Percentiles rank a stretch among this genome's conserved stretches.
phyloP scores from a whole-genome alignment of 2,888 invertebrate genomes.

The Caenorhabditis macrosperma region DNA sequence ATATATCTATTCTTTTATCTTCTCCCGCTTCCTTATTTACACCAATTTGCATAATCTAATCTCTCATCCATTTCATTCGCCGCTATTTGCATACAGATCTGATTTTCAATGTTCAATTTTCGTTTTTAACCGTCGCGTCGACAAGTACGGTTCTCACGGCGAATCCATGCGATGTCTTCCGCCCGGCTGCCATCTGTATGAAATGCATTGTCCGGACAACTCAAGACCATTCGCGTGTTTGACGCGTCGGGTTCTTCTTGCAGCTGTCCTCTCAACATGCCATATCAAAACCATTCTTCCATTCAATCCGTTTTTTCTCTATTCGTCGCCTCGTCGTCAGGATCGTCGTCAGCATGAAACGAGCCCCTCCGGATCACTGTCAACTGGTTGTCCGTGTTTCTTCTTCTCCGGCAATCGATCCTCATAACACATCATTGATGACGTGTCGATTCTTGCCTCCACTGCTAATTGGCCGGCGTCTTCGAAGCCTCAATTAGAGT shows the following conservation, averaged over 20 bases:
- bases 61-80: slow-evolving; percentile 6
- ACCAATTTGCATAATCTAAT: slow-evolving; percentile 41
- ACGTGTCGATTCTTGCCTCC: slow-evolving; percentile 27
- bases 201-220: slow-evolving; percentile 7
- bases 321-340: neutral
- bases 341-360: neutral
- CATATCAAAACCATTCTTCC: neutral
- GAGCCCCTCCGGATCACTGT: slow-evolving; percentile 14
- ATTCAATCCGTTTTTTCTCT: neutral
- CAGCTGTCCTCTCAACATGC: neutral
- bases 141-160: slow-evolving; percentile 13
- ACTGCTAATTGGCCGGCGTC: slow-evolving; percentile 34
- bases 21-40: slow-evolving; percentile 28
- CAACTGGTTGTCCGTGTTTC: slow-evolving; percentile 39
- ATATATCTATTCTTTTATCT: slow-evolving; percentile 34
- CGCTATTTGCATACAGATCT: slow-evolving; percentile 33
- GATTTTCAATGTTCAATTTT: neutral
- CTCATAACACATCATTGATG: slow-evolving; percentile 34
- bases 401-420: slow-evolving; percentile 33
- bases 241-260: neutral
- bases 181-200: slow-evolving; percentile 13
- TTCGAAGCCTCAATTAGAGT: slow-evolving; percentile 30
- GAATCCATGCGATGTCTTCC: neutral
- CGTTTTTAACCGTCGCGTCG: neutral
- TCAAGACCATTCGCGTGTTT: slow-evolving; percentile 11